These are phyloP conservation scores for Sphaeramia orbicularis DNA, from an alignment of 2,797 vertebrate genomes.

Conservation along the genomic window DNA sequence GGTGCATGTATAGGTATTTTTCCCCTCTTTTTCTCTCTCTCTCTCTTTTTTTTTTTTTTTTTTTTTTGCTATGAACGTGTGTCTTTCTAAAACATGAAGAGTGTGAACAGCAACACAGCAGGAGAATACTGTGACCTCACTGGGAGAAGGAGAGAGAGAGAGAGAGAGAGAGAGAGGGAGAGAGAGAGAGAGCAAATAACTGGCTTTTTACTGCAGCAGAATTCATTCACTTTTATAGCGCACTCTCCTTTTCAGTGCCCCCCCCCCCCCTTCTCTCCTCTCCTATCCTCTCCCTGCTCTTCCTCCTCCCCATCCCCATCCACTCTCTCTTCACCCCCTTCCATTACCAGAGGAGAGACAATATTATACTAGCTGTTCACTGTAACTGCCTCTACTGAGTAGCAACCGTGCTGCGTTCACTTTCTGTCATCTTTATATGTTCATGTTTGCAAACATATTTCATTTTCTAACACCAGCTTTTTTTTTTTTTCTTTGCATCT, in stretches of 20 bases:
- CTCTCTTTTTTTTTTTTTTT: neutral
- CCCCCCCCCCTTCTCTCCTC: slow-evolving; percentile 14
- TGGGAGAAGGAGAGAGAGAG: slow-evolving; percentile 6
- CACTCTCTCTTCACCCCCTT: slow-evolving; percentile 14
- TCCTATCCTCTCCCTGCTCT: slow-evolving; percentile 34
- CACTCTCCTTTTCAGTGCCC: slow-evolving; percentile 65
- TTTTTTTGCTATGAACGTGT: slow-evolving; percentile 12
- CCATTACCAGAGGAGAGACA: slow-evolving; percentile 54
- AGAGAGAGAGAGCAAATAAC: slow-evolving; percentile 54
- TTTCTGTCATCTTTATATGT: slow-evolving; percentile 11
- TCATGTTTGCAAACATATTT: neutral
- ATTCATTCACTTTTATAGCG: slow-evolving; percentile 81
- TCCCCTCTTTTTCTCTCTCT: neutral
- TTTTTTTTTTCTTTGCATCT: neutral
- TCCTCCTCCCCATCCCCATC: slow-evolving; percentile 18
- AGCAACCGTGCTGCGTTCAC: slow-evolving; percentile 52
- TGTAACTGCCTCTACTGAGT: slow-evolving; percentile 34
- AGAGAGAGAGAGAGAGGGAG: slow-evolving; percentile 12
- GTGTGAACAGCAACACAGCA: slow-evolving; percentile 22
- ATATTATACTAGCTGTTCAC: slow-evolving; percentile 43
- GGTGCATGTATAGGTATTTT: slow-evolving; percentile 31
- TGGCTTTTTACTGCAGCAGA: slow-evolving; percentile 84
- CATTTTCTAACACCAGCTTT: neutral
- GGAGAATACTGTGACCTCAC: slow-evolving; percentile 51
- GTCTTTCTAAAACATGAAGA: slow-evolving; percentile 24